Evolutionary conservation across 2,797 vertebrate genomes (phyloP), one percentile per base, ranked within the genome.

Genomic region (Malacoraja senta): DNA sequence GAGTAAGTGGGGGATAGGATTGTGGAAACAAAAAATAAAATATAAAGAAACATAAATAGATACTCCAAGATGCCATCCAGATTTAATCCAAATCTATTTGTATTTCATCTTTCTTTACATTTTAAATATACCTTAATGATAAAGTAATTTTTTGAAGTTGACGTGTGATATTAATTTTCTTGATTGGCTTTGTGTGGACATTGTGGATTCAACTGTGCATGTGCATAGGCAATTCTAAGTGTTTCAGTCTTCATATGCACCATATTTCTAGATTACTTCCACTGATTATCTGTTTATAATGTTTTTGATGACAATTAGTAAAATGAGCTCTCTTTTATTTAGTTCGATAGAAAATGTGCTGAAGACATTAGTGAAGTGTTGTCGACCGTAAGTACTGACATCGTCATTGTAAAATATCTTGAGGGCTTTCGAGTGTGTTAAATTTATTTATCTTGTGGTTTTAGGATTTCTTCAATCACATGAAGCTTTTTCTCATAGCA

Each of bases 301-400:
- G 8, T 86, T 53, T 29, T 24, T 38, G 74, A 61, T 93, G 94
- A 93, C 94, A 79, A 93, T 74, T 26, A 21, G 24, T 79, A 38
- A 93, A 93, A 93, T 94, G 94, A 93, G 91, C 94, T 94, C 77
- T 38, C 79, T 94, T 95, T 93, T 93, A 92, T 95, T 93, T 95
- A 99, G 99, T 96, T 99, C 98, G 93, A 97, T 99, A 95, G 99
- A 99, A 96, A 97, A 96, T 93, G 97, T 99, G 95, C 96, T 99
- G 96, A 99, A 99, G 96, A 98, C 97, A 63, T 97, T 99, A 0
- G 97, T 99, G 95, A 99, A 99, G 96, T 98, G 95, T 97, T 99
- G 98, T 96, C 97, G 98, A 95, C 98, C 98, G 99, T 99, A 97
- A 99, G 99, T 99, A 95, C 93, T 74, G 90, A 76, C 24, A 29